These are phyloP conservation scores for Seira ritae DNA, from an alignment of 2,888 invertebrate species.

Conservation along the genomic window DNA sequence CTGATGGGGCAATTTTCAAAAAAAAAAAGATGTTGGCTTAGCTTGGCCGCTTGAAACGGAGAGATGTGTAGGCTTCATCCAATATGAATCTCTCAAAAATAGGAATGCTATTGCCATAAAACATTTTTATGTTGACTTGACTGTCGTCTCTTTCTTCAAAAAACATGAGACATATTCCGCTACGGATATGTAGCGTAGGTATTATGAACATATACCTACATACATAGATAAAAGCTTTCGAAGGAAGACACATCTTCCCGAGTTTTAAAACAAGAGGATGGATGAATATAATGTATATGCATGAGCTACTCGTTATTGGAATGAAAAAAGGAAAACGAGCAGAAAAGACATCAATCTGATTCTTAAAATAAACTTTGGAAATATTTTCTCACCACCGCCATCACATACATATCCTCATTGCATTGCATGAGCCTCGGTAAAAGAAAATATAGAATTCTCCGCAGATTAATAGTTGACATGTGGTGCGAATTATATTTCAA, in stretches of 20 bases:
- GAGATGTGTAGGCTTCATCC: neutral
- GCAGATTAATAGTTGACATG: slow-evolving; percentile 74
- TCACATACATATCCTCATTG: slow-evolving; percentile 40
- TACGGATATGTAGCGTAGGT: slow-evolving; percentile 21
- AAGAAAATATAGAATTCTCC: slow-evolving; percentile 18
- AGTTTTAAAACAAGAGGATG: neutral
- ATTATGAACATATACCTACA: too few species aligned
- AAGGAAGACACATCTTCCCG: neutral
- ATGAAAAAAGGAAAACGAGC: slow-evolving; percentile 59
- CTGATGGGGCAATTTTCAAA: too few species aligned
- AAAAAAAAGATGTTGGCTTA: too few species aligned
- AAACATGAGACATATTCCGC: slow-evolving; percentile 23
- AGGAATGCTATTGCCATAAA: slow-evolving; percentile 16
- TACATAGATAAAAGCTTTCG: too few species aligned
- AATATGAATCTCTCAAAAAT: slow-evolving; percentile 10
- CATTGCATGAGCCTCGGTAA: slow-evolving; percentile 5
- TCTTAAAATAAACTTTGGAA: slow-evolving; percentile 73
- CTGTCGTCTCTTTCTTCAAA: slow-evolving; percentile 30
- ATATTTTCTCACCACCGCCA: slow-evolving; percentile 55
- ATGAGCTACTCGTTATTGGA: slow-evolving; percentile 31
- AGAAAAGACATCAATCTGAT: slow-evolving; percentile 72
- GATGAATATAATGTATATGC: neutral
- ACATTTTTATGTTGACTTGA: slow-evolving; percentile 20
- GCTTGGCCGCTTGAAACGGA: neutral
- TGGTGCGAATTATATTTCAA: slow-evolving; percentile 74